Evolutionary conservation across 2,113 vertebrate species (phyloP).

Genomic region (Onychostruthus taczanowskii): DNA sequence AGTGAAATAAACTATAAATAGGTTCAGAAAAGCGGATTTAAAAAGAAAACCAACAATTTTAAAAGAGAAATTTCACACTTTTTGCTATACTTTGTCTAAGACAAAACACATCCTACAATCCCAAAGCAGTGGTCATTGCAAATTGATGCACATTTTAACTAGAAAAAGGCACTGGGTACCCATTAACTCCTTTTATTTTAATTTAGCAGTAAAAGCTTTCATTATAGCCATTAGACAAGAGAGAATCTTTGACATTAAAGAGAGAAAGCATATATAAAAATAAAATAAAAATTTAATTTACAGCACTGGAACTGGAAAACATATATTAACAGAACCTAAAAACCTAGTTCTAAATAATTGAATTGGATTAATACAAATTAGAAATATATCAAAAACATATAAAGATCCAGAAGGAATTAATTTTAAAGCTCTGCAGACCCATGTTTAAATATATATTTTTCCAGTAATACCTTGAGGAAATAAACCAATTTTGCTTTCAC

Average conservation of each 20-base stretch:
- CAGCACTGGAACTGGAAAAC: background rate
- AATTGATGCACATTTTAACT: constrained; percentile 26
- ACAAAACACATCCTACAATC: background rate
- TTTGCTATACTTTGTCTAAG: background rate
- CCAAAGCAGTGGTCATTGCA: constrained; percentile 24
- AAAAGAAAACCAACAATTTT: background rate
- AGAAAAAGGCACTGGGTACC: constrained; percentile 23
- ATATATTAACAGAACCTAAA: constrained; percentile 13
- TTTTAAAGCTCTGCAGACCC: background rate
- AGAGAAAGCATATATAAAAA: constrained; percentile 14
- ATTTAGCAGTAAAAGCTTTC: constrained; percentile 51
- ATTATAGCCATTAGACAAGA: constrained; percentile 30
- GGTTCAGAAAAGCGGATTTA: background rate
- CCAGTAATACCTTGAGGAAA: background rate
- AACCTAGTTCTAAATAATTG: background rate
- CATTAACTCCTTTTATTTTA: constrained; percentile 40
- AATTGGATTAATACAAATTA: background rate
- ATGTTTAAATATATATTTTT: background rate
- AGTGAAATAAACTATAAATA: background rate
- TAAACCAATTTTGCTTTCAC: background rate
- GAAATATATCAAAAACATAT: background rate
- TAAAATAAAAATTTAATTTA: constrained; percentile 29
- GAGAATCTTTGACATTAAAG: constrained; percentile 1
- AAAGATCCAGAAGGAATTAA: background rate
- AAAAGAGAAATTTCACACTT: background rate